phyloP scores from a whole-genome alignment of 35 echinoderm and acorn worm species.

The Apostichopus parvimensis region DNA sequence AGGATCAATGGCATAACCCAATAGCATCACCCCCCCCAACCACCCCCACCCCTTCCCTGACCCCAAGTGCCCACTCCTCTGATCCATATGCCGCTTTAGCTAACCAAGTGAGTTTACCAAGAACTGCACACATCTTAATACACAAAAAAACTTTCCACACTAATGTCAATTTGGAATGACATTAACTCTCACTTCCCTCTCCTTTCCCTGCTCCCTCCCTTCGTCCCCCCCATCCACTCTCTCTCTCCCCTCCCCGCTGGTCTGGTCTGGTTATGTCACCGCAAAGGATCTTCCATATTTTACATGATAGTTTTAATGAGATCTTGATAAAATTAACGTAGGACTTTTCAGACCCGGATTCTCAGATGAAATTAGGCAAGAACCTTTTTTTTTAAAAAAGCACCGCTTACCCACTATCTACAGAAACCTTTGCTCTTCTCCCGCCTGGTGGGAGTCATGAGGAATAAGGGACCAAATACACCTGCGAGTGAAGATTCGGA shows the following conservation, averaged over 20 bases:
- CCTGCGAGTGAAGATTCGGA: constrained; percentile 2
- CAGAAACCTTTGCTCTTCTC: constrained; percentile 37
- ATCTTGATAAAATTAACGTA: too few relatives aligned
- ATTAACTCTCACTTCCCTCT: too few relatives aligned
- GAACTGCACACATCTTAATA: too few relatives aligned
- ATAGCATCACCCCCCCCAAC: neutral
- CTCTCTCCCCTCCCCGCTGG: neutral
- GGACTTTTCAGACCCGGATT: too few relatives aligned
- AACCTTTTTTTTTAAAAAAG: neutral
- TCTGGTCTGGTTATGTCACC: neutral
- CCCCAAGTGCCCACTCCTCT: too few relatives aligned
- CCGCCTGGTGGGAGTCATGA: constrained; percentile 34
- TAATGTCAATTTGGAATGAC: too few relatives aligned
- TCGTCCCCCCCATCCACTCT: neutral
- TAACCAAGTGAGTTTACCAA: too few relatives aligned
- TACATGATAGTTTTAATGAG: too few relatives aligned
- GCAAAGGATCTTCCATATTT: neutral
- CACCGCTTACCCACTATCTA: constrained; percentile 7
- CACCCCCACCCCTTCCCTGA: neutral
- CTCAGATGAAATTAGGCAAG: neutral
- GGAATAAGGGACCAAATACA: neutral
- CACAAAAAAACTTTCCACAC: too few relatives aligned
- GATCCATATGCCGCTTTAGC: neutral
- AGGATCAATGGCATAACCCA: neutral
- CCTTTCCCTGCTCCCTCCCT: neutral